phyloP scores from a whole-genome alignment of 1,140 invertebrate genomes.

The Monomorium pharaonis region DNA sequence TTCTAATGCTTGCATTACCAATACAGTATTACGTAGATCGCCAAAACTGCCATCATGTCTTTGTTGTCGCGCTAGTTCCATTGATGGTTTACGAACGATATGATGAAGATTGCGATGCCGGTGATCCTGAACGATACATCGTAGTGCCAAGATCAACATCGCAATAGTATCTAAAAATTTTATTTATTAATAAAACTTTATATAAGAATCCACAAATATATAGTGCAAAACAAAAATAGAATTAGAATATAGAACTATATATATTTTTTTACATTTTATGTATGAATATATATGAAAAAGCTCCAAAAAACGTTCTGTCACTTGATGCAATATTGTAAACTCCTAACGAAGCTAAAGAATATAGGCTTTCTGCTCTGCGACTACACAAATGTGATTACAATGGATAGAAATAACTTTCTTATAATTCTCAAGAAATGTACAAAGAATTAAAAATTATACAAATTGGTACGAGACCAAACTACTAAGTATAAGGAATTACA shows the following conservation, averaged over 20 bases:
- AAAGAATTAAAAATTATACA: no score
- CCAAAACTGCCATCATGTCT: conserved; percentile 92
- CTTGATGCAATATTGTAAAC: no score
- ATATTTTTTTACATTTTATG: no score
- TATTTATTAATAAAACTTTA: neutral
- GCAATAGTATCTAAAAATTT: conserved; percentile 90
- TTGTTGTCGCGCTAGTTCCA: conserved; percentile 91
- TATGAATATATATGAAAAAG: no score
- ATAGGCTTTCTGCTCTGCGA: no score
- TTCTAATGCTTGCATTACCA: conserved; percentile 92
- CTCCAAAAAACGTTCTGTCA: no score
- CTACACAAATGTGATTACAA: no score
- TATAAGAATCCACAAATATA: neutral
- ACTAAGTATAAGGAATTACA: no score
- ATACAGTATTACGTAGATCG: conserved; percentile 91
- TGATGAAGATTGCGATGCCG: conserved; percentile 91
- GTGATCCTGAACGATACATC: conserved; percentile 94
- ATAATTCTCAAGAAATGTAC: no score
- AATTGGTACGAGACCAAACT: no score
- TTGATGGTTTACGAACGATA: conserved; percentile 90
- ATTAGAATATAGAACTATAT: neutral
- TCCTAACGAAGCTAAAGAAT: no score
- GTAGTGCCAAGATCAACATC: conserved; percentile 92
- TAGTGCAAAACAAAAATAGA: neutral
- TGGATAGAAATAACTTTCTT: no score